Evolutionary conservation across 2,113 vertebrate species (phyloP).

Genomic region (Melanocharis versteri): DNA sequence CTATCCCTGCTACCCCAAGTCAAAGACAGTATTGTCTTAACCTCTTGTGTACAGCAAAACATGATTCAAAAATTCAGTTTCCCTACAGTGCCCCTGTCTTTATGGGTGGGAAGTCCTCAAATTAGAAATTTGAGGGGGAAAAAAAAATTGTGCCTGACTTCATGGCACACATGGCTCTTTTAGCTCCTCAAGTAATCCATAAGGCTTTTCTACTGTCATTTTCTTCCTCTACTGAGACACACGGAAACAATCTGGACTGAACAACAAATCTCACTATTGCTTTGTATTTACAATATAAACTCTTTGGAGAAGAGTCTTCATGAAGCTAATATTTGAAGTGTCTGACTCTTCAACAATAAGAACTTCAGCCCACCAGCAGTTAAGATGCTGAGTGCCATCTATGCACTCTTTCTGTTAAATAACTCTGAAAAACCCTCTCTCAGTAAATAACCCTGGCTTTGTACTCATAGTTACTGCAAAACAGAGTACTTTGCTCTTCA

Average conservation of each 20-base stretch:
- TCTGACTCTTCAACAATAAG: not conserved
- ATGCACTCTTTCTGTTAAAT: not conserved
- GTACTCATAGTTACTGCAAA: not conserved
- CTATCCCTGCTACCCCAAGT: not conserved
- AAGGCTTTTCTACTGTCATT: not conserved
- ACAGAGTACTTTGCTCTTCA: not conserved
- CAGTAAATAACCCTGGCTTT: constrained; percentile 2
- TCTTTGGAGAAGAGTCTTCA: not conserved
- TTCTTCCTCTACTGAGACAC: not conserved
- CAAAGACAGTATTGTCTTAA: not conserved
- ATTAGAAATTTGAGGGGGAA: not conserved
- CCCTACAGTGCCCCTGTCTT: not conserved
- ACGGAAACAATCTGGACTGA: not conserved
- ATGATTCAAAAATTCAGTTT: not conserved
- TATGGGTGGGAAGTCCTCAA: not conserved
- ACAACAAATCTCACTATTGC: not conserved
- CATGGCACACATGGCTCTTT: not conserved
- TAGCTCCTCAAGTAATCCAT: not conserved
- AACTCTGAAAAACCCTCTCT: not conserved
- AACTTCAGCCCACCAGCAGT: not conserved
- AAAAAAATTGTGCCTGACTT: not conserved
- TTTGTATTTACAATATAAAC: not conserved
- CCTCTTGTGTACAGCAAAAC: not conserved
- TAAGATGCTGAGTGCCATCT: not conserved
- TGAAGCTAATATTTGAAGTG: not conserved